Percentiles rank a stretch among this genome's conserved stretches.
phyloP scores from a whole-genome alignment of 2,113 vertebrate species.

The Numenius arquata region DNA sequence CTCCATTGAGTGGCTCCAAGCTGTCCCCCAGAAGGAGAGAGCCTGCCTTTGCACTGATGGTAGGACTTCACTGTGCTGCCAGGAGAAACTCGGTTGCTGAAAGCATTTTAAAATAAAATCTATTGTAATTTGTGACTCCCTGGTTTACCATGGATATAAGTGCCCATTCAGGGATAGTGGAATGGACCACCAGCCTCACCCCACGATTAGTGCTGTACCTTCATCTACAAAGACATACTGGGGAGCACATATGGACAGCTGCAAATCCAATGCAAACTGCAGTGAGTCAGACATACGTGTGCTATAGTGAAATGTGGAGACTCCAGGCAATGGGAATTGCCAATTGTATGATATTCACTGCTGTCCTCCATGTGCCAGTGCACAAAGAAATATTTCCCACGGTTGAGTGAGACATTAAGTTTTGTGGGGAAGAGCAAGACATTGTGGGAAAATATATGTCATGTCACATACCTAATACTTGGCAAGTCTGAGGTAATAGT shows the following conservation, averaged over 20 bases:
- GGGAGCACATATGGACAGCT: not conserved
- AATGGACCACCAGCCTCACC: not conserved
- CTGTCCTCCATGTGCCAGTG: not conserved
- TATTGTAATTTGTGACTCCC: not conserved
- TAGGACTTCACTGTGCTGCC: not conserved
- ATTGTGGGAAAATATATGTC: constrained; percentile 27
- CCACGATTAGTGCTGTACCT: not conserved
- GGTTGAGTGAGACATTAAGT: not conserved
- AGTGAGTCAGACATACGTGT: not conserved
- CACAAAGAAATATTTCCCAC: not conserved
- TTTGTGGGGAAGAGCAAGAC: not conserved
- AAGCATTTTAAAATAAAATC: not conserved
- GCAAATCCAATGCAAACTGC: not conserved
- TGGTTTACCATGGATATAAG: not conserved
- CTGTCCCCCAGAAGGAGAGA: not conserved
- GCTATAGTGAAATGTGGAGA: not conserved
- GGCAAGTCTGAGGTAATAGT: not conserved
- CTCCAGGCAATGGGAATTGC: not conserved
- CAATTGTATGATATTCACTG: not conserved
- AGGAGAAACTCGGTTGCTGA: not conserved
- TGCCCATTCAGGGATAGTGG: accelerated
- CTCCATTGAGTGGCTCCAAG: not conserved
- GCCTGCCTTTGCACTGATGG: not conserved
- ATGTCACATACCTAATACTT: constrained; percentile 8
- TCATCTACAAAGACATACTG: not conserved